Conservation (phyloP, 2,797 vertebrate genomes). For the Benthosema pterotum region DNA sequence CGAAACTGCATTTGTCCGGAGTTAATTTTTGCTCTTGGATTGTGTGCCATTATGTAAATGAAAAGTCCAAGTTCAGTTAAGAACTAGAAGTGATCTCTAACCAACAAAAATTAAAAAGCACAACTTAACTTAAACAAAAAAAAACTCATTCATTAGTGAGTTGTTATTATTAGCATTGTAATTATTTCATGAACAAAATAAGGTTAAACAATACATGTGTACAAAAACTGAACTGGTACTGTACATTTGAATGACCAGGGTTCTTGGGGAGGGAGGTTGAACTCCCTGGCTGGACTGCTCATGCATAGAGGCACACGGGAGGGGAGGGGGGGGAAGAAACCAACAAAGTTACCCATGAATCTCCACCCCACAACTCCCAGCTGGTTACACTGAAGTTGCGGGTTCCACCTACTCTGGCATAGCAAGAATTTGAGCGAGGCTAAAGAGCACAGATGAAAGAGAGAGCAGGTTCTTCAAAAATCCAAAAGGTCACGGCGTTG, state of each 20-base stretch:
- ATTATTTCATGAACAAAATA: conserved; percentile 42
- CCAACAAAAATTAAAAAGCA: conserved; percentile 15
- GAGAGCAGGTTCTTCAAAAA: conserved; percentile 60
- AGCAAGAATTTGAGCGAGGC: conserved; percentile 81
- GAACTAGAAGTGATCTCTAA: conserved; percentile 2
- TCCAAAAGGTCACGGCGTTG: conserved; percentile 22
- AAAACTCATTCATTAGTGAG: conserved; percentile 70
- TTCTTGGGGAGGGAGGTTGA: conserved; percentile 67
- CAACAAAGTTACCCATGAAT: conserved; percentile 83
- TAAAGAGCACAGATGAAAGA: conserved; percentile 66
- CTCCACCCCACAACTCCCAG: conserved; percentile 88
- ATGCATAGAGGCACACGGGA: conserved; percentile 75
- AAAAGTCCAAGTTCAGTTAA: conserved; percentile 5
- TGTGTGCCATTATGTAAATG: conserved; percentile 50
- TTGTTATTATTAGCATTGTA: conserved; percentile 35
- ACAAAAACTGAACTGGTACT: conserved; percentile 50
- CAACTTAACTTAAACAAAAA: conserved; percentile 47
- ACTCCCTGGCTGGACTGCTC: conserved; percentile 70
- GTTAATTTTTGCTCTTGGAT: no score
- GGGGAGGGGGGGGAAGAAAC: conserved; percentile 56
- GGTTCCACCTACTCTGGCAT: conserved; percentile 79
- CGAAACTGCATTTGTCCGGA: no score
- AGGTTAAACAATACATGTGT: conserved; percentile 19
- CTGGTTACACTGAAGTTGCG: conserved; percentile 84
- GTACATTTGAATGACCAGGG: conserved; percentile 78